Conservation (phyloP, 2,888 invertebrate species). For the Lamellibrachia columna region DNA sequence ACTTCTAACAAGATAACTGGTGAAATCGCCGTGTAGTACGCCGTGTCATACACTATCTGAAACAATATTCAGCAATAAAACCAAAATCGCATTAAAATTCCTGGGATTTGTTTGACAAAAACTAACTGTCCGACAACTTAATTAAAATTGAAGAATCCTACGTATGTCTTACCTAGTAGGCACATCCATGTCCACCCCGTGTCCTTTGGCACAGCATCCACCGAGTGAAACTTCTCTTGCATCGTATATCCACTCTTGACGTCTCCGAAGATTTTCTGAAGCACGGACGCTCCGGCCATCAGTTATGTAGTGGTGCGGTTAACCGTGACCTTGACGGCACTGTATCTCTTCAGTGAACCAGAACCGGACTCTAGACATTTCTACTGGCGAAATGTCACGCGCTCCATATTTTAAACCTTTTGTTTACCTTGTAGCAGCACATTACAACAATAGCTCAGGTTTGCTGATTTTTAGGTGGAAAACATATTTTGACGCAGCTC, state of each 20-base stretch:
- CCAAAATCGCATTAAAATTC: too few species aligned
- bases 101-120: too few species aligned
- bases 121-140: not conserved
- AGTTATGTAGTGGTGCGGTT: not conserved
- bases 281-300: not conserved
- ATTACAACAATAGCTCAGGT: too few species aligned
- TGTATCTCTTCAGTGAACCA: not conserved
- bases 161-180: slow-evolving; percentile 28
- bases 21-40: too few species aligned
- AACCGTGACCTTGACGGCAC: not conserved
- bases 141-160: not conserved
- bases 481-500: too few species aligned
- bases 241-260: not conserved
- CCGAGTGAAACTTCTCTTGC: not conserved
- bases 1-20: too few species aligned
- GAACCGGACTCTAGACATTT: not conserved
- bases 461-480: too few species aligned
- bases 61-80: too few species aligned
- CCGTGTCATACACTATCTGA: too few species aligned
- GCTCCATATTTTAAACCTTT: not conserved
- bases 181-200: slow-evolving; percentile 37
- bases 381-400: not conserved
- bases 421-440: not conserved
- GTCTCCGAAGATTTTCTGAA: not conserved
- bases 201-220: slow-evolving; percentile 21